These are phyloP conservation scores for Adelphocoris suturalis DNA, from an alignment of 2,888 invertebrate genomes.

Conservation along the genomic window DNA sequence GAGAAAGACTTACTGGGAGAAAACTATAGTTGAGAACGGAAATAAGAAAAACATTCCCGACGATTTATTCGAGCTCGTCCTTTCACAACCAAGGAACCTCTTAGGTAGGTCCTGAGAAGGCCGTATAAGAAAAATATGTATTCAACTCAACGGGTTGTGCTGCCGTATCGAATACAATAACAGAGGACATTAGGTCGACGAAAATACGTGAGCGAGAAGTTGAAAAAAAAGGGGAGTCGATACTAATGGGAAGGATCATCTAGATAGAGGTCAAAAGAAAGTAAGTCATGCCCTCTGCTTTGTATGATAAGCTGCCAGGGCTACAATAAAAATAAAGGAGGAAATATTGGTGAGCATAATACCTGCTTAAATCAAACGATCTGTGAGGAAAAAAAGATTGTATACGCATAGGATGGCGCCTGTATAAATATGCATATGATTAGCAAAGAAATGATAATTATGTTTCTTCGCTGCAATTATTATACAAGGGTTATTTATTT, in stretches of 20 bases:
- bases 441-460: too few species aligned
- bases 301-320: not conserved
- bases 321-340: not conserved
- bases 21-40: not conserved
- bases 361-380: conserved; percentile 1
- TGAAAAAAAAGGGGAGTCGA: conserved; percentile 39
- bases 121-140: conserved; percentile 49
- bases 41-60: not conserved
- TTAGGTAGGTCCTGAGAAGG: not conserved
- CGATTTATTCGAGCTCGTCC: not conserved
- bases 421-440: too few species aligned
- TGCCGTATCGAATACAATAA: conserved; percentile 34
- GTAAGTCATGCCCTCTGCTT: not conserved
- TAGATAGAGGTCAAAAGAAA: not conserved
- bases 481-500: too few species aligned
- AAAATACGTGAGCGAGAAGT: conserved; percentile 50
- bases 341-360: not conserved
- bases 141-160: not conserved
- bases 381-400: too few species aligned
- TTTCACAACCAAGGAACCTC: not conserved
- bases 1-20: too few species aligned
- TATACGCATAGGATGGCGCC: too few species aligned
- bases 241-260: conserved; percentile 56
- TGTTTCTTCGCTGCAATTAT: too few species aligned
- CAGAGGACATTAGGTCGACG: conserved; percentile 48